Base-by-base conservation (phyloP, 2,797 vertebrate species). In the Nannoperca obscura region DNA sequence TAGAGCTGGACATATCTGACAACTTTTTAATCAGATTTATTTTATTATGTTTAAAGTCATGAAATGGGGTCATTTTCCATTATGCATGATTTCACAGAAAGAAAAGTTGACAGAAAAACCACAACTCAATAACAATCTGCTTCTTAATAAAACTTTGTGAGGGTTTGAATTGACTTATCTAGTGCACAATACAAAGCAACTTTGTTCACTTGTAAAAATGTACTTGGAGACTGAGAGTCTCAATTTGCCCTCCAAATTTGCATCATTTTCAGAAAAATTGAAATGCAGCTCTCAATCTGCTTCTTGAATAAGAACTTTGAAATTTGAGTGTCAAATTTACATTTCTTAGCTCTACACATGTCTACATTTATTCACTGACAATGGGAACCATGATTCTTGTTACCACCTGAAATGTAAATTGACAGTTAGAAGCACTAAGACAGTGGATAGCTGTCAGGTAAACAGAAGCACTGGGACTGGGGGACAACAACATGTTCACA, bases 41-140 rank as follows among this genome's bases (percentile, higher is more conserved):
- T 87, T 70, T 15, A 50, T 63, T 49, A 30, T 69, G 50, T 77
- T 68, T 71, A 72, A 77, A 70, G 47, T 69, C 7, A 46, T 52
- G 53, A 61, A 84, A 76, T 52, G 12, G 22, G 71, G 58, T 69
- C 2, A 54, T 66, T 68, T 84, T 86, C 34, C 27, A 88, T 84
- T 74, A 91, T 89, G 66, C 44, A 87, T 87, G 50, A 78, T 74
- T 88, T 88, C 69, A 76, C 24, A 60, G 68, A 44, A 27, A 63
- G 49, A 74, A 76, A 83, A 83, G 61, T 72, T 86, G 71, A 74
- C 62, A 76, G 76, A 85, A 81, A 76, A 53, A 46, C 82, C 74
- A 19, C 13, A 71, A 40, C 49, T 88, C 55, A 38, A 65, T 54
- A 75, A 80, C 71, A 87, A 74, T 81, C 74, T 76, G 38, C 67